Percentiles rank a stretch among this genome's conserved stretches.
Conservation (phyloP, 2,113 vertebrate genomes). For the Anhinga anhinga region DNA sequence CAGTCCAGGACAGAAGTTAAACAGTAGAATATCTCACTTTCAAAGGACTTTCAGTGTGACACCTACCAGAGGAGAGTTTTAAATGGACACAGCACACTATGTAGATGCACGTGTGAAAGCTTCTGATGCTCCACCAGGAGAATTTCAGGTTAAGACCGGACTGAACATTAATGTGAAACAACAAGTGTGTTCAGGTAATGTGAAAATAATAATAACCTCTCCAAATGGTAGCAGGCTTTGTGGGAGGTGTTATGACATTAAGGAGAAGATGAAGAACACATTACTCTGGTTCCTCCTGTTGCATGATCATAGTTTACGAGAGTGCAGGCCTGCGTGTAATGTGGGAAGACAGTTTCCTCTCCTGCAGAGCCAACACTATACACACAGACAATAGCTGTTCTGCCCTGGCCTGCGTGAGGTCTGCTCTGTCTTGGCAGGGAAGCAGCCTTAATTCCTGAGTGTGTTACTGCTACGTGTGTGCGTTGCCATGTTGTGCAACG, state of each 20-base stretch:
- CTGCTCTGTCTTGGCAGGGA: background rate
- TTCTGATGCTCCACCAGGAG: background rate
- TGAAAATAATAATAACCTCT: background rate
- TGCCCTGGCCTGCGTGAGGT: background rate
- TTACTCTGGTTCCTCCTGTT: background rate
- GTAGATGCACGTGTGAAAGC: background rate
- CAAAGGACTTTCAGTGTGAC: background rate
- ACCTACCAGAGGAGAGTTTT: background rate
- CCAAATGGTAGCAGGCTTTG: background rate
- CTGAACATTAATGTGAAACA: background rate
- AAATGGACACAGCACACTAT: background rate
- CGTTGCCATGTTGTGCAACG: rapidly evolving
- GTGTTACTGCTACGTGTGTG: rapidly evolving
- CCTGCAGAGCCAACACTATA: background rate
- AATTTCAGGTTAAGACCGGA: background rate
- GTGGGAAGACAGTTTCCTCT: background rate
- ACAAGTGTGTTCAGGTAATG: background rate
- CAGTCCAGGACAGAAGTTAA: background rate
- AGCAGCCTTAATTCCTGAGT: background rate
- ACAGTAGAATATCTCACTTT: background rate
- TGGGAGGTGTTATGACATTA: background rate
- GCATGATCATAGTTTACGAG: background rate
- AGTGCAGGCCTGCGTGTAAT: background rate
- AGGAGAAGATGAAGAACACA: background rate
- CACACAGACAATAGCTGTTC: background rate